Evolutionary conservation across 2,888 invertebrate species (phyloP), one percentile per base, ranked within the genome.

Genomic region (Dryomyza anilis): DNA sequence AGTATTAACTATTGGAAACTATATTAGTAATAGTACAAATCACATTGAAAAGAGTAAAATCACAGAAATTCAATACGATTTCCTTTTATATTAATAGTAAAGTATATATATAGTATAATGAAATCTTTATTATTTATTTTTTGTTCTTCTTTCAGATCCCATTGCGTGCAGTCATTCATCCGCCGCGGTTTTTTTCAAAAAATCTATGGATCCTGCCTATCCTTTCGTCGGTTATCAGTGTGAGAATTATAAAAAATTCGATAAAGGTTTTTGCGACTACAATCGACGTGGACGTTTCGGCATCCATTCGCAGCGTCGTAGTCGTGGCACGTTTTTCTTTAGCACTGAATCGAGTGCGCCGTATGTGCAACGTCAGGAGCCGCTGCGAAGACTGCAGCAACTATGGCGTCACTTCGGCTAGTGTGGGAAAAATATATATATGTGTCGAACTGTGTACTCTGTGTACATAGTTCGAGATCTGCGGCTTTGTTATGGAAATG

Each of bases 111-210:
- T 21, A 21, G 30, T 10, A 16, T 52, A 7, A 29, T 10, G n/a
- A 12, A 12, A 21, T 1, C 10, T 45, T n/a, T n/a, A n/a, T n/a
- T n/a, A n/a, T n/a, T n/a, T n/a, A n/a, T 27, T 25, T 25, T 59
- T 33, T n/a, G 12, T 39, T 50, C 33, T 19, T 21, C 65, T 67
- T 63, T 1, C 52, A 82, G 82, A 81, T 79, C 80, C 79, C 16
- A 72, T 82, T 52, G 73, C 78, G 39, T 82, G 82, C 71, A 82
- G 82, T 46, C 82, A 82, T 67, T 76, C 78, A 3, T 72, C 80
- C 60, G 81, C 81, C 4, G 79, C 81, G 10, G 74, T 81, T 23
- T 82, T 81, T 72, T 82, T 82, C 63, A 76, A 78, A 58, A 76
- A 78, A 36, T 82, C 82, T 6, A 78, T 82, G 80, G 75, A 82